Conservation (phyloP, 2,113 vertebrate genomes). For the Cyphomyrus discorhynchus region DNA sequence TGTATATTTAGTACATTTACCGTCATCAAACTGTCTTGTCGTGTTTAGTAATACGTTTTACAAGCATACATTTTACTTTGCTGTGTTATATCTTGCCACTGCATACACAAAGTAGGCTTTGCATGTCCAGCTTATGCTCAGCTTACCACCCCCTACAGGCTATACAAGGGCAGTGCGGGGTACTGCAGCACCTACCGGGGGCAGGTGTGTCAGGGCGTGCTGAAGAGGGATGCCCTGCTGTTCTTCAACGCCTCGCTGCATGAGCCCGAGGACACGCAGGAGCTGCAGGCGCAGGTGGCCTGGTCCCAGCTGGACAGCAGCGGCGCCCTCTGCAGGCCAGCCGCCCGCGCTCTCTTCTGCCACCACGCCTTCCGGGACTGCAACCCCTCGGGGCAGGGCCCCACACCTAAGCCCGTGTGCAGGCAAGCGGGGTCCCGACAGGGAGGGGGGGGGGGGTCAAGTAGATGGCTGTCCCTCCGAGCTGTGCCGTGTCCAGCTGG, state of each 20-base stretch:
- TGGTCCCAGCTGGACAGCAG: constrained; percentile 74
- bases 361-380: constrained; percentile 83
- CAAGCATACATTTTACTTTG: not conserved
- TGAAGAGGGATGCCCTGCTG: constrained; percentile 69
- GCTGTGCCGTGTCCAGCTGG: not conserved
- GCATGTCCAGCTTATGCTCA: not conserved
- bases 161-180: constrained; percentile 76
- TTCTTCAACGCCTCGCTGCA: constrained; percentile 85
- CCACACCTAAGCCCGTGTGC: constrained; percentile 83
- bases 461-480: too few species aligned
- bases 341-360: constrained; percentile 77
- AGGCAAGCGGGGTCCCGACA: constrained; percentile 59
- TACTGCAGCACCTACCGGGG: constrained; percentile 87
- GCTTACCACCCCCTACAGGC: constrained; percentile 45
- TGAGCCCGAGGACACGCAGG: constrained; percentile 82
- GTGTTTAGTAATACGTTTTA: not conserved
- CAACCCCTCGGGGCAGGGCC: constrained; percentile 71
- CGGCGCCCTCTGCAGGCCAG: constrained; percentile 69
- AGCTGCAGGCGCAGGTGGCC: constrained; percentile 73
- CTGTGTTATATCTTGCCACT: not conserved
- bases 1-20: not conserved
- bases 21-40: not conserved
- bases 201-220: constrained; percentile 67
- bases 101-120: not conserved
- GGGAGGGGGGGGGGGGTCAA: not conserved